phyloP scores from a whole-genome alignment of 37 sponge, comb jelly and placozoan genomes.

The Halisarca cf. caerulea region DNA sequence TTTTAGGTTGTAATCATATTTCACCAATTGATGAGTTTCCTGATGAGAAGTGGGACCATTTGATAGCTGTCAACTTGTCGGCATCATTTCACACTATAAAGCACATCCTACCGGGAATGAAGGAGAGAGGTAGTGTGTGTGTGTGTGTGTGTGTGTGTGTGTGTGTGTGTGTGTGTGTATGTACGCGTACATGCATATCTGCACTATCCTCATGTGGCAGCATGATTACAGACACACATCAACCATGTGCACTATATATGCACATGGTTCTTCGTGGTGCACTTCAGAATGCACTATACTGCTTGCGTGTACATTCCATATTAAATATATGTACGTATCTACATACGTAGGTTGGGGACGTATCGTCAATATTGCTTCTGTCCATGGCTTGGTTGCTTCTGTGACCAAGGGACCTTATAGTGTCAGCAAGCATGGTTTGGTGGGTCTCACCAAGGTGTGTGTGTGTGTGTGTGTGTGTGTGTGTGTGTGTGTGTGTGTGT shows the following conservation, averaged over 20 bases:
- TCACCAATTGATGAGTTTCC: constrained; percentile 63
- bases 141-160: no score
- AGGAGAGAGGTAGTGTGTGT: constrained; percentile 50
- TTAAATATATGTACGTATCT: no score
- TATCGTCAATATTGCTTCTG: constrained; percentile 74
- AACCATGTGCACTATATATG: no score
- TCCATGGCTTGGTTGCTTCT: constrained; percentile 68
- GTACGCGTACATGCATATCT: not conserved
- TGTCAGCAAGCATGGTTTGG: constrained; percentile 59
- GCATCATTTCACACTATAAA: constrained; percentile 73
- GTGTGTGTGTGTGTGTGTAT: no score
- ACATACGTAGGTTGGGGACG: constrained; percentile 64
- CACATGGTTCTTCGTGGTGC: no score
- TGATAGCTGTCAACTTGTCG: constrained; percentile 71
- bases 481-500: no score
- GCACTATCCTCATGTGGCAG: no score
- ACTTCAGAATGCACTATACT: no score
- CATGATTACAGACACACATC: no score
- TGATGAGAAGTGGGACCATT: constrained; percentile 65
- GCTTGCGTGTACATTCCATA: not conserved
- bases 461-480: not conserved
- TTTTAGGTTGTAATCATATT: constrained; percentile 77
- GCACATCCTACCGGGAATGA: constrained; percentile 59
- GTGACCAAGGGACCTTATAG: constrained; percentile 58
- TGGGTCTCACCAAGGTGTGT: constrained; percentile 72